phyloP scores from a whole-genome alignment of 2,113 vertebrate genomes.

The Alaudala cheleensis region DNA sequence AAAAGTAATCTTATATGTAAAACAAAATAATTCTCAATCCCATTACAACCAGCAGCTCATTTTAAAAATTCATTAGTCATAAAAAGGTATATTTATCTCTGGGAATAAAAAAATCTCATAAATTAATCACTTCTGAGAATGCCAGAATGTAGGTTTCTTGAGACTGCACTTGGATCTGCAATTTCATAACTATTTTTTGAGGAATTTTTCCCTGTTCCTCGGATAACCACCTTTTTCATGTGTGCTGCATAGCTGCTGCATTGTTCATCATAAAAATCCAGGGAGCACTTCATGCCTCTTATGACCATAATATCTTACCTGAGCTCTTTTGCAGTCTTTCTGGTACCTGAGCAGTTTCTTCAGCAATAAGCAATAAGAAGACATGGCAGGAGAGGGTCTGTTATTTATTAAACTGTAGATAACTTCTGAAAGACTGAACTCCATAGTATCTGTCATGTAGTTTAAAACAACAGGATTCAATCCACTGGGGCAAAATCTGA shows the following conservation, averaged over 20 bases:
- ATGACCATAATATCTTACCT: conserved; percentile 58
- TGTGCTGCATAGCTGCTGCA: background rate
- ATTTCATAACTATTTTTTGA: background rate
- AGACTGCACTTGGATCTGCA: background rate
- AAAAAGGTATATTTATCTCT: background rate
- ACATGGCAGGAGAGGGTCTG: conserved; percentile 80
- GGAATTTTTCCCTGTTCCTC: background rate
- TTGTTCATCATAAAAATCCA: background rate
- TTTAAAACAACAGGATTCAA: conserved; percentile 77
- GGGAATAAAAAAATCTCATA: background rate
- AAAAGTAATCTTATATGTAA: background rate
- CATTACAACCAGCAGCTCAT: background rate
- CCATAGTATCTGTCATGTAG: conserved; percentile 77
- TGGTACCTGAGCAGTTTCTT: conserved; percentile 78
- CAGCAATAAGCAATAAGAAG: conserved; percentile 81
- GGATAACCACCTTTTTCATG: background rate
- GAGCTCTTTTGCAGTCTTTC: conserved; percentile 67
- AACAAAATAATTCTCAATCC: background rate
- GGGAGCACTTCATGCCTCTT: background rate
- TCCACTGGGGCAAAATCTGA: conserved; percentile 76
- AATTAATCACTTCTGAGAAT: conserved; percentile 9
- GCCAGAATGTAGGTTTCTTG: background rate
- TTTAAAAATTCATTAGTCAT: background rate
- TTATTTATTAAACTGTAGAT: conserved; percentile 77
- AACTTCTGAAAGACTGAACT: conserved; percentile 76